Base-by-base conservation (phyloP, 2,113 vertebrate species). In the Corythornis vintsioides region DNA sequence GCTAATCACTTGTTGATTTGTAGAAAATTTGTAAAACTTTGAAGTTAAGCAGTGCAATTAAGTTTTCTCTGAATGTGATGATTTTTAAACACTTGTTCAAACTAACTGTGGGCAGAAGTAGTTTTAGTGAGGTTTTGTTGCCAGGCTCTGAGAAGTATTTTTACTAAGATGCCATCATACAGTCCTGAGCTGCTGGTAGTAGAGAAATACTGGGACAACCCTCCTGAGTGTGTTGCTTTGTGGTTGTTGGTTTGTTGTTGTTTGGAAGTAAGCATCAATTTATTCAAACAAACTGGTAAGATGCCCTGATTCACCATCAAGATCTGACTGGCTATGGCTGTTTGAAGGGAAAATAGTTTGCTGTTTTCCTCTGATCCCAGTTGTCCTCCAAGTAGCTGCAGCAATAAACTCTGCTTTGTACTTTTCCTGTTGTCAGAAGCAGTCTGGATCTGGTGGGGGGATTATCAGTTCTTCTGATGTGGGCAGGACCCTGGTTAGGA, bases 61-160 rank as follows among this genome's bases (percentile, higher is more conserved):
- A 50, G 40, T 60, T 83, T 7, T 48, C 17, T 24, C 42, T 52
- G 20, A 52, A 9, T 4, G 20, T 40, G 80, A 6, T 19, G 3
- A 12, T 29, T 13, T 3, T 42, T 53, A 22, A 47, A 15, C 6
- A 1, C 14, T 42, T 0, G 0, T 45, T 13, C 7, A 5, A 33
- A 5, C 0, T 8, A 26, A 2, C 33, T 56, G n/a, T 0, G 7
- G 22, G 22, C 61, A 67, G 8, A 15, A 50, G 7, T 16, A 17
- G 29, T 3, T 16, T 11, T 28, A 12, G 56, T 0, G 7, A 64
- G 59, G 21, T 26, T 81, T 42, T 0, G 2, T 63, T 0, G 0
- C 20, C 7, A 12, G 55, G 40, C 48, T 72, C 48, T 18, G 31
- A 0, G 6, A 20, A 13, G 10, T 43, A 4, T 59, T 75, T 52